Evolutionary conservation across 2,797 vertebrate genomes (phyloP).

Genomic region (Vespertilio murinus): DNA sequence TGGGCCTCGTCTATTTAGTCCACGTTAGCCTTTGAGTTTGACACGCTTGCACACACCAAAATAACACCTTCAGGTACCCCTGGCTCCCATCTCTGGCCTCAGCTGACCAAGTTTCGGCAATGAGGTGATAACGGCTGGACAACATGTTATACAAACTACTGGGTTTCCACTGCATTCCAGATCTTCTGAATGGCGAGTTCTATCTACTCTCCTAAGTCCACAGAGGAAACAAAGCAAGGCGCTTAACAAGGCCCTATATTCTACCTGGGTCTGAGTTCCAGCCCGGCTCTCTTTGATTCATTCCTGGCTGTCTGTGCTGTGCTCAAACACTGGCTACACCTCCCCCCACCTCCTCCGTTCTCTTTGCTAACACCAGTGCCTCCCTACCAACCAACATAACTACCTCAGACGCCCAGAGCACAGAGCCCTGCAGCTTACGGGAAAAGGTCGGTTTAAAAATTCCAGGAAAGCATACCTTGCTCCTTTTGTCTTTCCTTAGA

Average conservation of each 20-base stretch:
- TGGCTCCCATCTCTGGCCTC: background rate
- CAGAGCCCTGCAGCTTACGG: conserved; percentile 50
- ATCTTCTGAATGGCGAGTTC: background rate
- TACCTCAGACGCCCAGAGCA: conserved; percentile 37
- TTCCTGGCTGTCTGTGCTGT: background rate
- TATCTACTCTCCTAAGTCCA: conserved; percentile 34
- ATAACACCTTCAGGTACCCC: background rate
- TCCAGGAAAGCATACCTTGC: conserved; percentile 20
- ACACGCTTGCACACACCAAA: background rate
- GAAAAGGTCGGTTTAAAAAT: conserved; percentile 52
- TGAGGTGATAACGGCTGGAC: background rate
- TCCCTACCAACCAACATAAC: conserved; percentile 19
- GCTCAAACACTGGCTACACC: background rate
- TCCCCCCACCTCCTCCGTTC: background rate
- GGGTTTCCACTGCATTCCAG: conserved; percentile 3
- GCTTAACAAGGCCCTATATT: background rate
- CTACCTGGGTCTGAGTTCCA: background rate
- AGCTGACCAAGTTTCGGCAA: conserved; percentile 33
- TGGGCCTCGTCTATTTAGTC: too few relatives aligned
- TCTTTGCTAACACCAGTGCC: conserved; percentile 17
- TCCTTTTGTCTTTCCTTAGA: conserved; percentile 46
- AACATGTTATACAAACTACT: conserved; percentile 23
- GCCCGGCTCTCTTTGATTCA: background rate
- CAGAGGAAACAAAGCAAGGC: conserved; percentile 24
- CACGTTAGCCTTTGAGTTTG: too few relatives aligned